Conservation (phyloP, 2,797 vertebrate species). For the Cossypha polioptera region DNA sequence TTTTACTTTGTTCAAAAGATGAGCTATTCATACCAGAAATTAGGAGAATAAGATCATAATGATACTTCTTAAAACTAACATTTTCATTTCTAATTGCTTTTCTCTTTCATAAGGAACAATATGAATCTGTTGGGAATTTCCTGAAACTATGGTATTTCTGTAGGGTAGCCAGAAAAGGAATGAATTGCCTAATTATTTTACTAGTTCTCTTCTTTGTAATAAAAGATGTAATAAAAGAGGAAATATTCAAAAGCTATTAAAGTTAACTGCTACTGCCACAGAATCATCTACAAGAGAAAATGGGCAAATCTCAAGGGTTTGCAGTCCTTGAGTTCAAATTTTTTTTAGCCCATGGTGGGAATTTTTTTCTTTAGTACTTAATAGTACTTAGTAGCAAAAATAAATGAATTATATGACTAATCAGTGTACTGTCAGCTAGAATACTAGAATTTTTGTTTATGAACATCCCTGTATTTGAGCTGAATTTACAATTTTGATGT, state of each 20-base stretch:
- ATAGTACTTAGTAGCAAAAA: not conserved
- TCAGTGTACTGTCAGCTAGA: not conserved
- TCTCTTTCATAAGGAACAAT: conserved; percentile 25
- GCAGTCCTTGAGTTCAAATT: not conserved
- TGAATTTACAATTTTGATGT: not conserved
- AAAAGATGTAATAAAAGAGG: conserved; percentile 7
- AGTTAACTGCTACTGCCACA: conserved; percentile 6
- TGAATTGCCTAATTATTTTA: conserved; percentile 48
- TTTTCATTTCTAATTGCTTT: conserved; percentile 50
- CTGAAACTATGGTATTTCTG: conserved; percentile 3
- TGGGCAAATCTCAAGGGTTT: not conserved
- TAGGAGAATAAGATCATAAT: conserved; percentile 4
- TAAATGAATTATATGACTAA: not conserved
- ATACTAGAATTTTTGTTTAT: not conserved
- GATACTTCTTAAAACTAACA: conserved; percentile 34
- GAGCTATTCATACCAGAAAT: conserved; percentile 26
- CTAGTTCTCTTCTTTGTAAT: conserved; percentile 23
- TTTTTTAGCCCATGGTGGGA: not conserved
- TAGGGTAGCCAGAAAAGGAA: conserved; percentile 8
- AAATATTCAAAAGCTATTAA: conserved; percentile 32
- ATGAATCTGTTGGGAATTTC: conserved; percentile 38
- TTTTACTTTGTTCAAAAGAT: not conserved
- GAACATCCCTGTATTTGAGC: not conserved
- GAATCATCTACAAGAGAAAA: not conserved
- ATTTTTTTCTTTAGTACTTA: not conserved